These are phyloP conservation scores for Drosophila sulfurigaster DNA, from an alignment of 1,140 invertebrate species.

Conservation along the genomic window DNA sequence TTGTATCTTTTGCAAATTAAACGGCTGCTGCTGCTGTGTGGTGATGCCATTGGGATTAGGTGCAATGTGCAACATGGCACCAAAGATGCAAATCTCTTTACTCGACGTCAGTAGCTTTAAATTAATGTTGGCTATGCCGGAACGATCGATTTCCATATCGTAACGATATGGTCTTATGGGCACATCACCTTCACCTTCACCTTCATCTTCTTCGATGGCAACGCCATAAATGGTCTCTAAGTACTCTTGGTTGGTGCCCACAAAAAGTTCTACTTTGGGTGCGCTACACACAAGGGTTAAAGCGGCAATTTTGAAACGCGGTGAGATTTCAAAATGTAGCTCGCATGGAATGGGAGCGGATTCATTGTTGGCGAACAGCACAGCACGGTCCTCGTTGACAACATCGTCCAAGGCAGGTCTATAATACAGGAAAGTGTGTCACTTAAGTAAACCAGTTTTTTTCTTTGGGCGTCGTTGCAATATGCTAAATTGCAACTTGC, in stretches of 20 bases:
- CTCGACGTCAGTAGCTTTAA: constrained; percentile 63
- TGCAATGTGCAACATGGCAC: constrained; percentile 69
- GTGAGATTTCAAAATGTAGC: constrained; percentile 52
- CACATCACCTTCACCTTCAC: constrained; percentile 31
- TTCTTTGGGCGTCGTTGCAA: constrained; percentile 43
- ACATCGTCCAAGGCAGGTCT: constrained; percentile 71
- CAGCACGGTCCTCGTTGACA: constrained; percentile 63
- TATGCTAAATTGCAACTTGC: constrained; percentile 13
- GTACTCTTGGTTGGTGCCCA: constrained; percentile 72
- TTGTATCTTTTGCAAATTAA: constrained; percentile 67
- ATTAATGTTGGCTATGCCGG: constrained; percentile 66
- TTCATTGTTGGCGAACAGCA: constrained; percentile 55
- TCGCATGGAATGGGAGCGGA: constrained; percentile 53
- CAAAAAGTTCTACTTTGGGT: constrained; percentile 73
- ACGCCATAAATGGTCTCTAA: constrained; percentile 70
- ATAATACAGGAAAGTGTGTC: constrained; percentile 21
- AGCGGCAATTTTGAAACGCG: constrained; percentile 71
- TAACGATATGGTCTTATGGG: constrained; percentile 70
- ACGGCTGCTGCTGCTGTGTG: constrained; percentile 60
- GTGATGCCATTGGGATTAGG: constrained; percentile 82
- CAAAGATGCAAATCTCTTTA: constrained; percentile 75
- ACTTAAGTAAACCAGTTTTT: constrained; percentile 45
- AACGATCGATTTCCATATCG: constrained; percentile 78
- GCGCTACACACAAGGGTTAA: constrained; percentile 72
- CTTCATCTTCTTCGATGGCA: constrained; percentile 65